Conservation (phyloP, 2,888 invertebrate genomes). For the Syritta pipiens region DNA sequence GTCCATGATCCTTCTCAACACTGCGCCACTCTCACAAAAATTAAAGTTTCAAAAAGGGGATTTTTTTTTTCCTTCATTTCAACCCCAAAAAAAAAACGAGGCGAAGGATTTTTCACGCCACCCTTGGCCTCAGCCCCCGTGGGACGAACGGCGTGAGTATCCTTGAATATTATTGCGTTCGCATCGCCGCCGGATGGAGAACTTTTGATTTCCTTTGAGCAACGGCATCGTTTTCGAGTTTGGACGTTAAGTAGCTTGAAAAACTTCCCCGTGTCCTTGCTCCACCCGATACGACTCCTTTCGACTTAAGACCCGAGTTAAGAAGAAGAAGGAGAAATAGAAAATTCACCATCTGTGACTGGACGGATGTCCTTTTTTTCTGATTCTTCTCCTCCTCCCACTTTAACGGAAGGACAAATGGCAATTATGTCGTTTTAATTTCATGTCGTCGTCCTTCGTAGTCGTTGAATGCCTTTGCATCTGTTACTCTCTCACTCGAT, state of each 20-base stretch:
- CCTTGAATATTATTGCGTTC: slow-evolving; percentile 59
- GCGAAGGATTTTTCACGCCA: slow-evolving; percentile 4
- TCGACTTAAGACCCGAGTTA: no score
- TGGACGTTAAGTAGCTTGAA: slow-evolving; percentile 49
- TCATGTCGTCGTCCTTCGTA: slow-evolving; percentile 50
- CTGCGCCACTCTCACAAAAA: slow-evolving; percentile 38
- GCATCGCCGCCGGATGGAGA: slow-evolving; percentile 56
- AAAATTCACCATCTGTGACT: slow-evolving; percentile 65
- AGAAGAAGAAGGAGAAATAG: no score
- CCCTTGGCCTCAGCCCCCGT: no score
- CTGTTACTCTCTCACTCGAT: no score
- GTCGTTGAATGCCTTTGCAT: no score
- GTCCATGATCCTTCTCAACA: slow-evolving; percentile 8
- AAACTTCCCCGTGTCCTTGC: no score
- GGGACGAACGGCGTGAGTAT: no score
- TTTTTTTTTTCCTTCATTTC: no score
- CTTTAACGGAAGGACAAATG: slow-evolving; percentile 58
- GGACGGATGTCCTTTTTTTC: slow-evolving; percentile 49
- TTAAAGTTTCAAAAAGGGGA: slow-evolving; percentile 39
- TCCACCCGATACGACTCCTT: no score
- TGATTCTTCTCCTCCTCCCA: background rate
- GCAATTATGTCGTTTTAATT: slow-evolving; percentile 67
- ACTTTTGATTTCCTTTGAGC: slow-evolving; percentile 60
- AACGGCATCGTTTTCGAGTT: slow-evolving; percentile 33
- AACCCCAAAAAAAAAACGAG: background rate